A percentile compares a stretch with the other conserved stretches of the same genome.
Conservation (phyloP, 2,888 invertebrate species). For the Erebia epiphron region DNA sequence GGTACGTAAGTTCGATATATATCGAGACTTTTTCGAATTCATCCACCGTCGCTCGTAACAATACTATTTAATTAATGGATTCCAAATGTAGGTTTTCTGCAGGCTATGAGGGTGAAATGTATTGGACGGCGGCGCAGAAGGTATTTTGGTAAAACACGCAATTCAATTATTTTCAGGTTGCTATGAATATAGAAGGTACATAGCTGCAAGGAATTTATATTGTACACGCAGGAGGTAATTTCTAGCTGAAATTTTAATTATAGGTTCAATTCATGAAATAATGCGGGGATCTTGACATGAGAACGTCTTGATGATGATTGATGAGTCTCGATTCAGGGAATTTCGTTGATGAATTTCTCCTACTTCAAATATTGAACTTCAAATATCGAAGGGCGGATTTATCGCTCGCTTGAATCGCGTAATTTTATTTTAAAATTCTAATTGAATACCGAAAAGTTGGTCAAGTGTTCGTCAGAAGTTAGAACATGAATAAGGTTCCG, state of each 20-base stretch:
- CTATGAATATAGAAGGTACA: neutral
- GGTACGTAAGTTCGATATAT: neutral
- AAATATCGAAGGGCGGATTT: conserved; percentile 10
- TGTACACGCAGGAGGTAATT: neutral
- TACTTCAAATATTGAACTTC: conserved; percentile 13
- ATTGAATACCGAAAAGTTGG: neutral
- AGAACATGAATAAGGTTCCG: no score
- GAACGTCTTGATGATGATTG: no score
- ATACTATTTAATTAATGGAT: conserved; percentile 11
- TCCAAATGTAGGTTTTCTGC: neutral
- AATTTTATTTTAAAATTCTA: neutral
- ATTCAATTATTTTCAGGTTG: neutral
- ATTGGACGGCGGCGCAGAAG: neutral
- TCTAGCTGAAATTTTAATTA: neutral
- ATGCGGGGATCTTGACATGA: conserved; percentile 1
- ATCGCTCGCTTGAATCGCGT: neutral
- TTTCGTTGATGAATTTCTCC: conserved; percentile 14
- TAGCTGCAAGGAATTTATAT: neutral
- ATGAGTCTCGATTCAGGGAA: neutral
- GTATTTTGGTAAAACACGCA: conserved; percentile 9
- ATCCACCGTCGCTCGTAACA: neutral
- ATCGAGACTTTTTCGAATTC: neutral
- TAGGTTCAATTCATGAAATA: neutral
- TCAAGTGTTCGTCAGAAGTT: no score
- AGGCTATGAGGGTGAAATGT: neutral